A percentile compares a stretch with the other conserved stretches of the same genome.
These are phyloP conservation scores for Proctacanthus coquilletti DNA, from an alignment of 1,140 invertebrate genomes.

Conservation along the genomic window DNA sequence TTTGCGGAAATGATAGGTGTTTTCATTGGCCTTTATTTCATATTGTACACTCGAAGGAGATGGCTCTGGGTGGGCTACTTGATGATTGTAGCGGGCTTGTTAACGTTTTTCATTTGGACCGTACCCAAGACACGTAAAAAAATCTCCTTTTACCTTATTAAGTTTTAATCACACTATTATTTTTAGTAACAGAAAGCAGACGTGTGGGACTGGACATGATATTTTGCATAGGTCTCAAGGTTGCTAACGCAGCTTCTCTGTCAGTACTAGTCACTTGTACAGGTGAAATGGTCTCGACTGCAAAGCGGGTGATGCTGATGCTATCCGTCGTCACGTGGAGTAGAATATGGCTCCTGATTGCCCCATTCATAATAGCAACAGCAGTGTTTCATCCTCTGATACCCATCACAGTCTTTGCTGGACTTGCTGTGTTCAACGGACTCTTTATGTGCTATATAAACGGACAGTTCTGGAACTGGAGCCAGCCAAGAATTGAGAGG, in stretches of 20 bases:
- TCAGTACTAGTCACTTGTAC: slow-evolving; percentile 24
- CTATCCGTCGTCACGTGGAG: slow-evolving; percentile 22
- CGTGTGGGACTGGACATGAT: slow-evolving; percentile 19
- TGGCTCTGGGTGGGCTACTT: slow-evolving; percentile 24
- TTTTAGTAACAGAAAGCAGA: slow-evolving; percentile 8
- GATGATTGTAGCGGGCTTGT: slow-evolving; percentile 16
- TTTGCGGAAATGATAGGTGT: slow-evolving; percentile 28
- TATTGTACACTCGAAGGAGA: slow-evolving; percentile 21
- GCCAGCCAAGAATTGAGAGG: slow-evolving; percentile 14
- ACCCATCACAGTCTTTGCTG: slow-evolving; percentile 19
- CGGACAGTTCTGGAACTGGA: slow-evolving; percentile 21
- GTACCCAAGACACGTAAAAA: slow-evolving; percentile 16
- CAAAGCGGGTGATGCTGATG: slow-evolving; percentile 17
- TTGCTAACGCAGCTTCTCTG: slow-evolving; percentile 20
- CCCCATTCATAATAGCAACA: slow-evolving; percentile 16
- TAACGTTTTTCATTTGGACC: slow-evolving; percentile 20
- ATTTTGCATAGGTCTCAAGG: slow-evolving; percentile 21
- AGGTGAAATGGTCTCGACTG: slow-evolving; percentile 19
- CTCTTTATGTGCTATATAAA: slow-evolving; percentile 17
- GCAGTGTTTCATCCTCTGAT: slow-evolving; percentile 17
- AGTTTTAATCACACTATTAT: too few species aligned
- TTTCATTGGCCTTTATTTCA: slow-evolving; percentile 25
- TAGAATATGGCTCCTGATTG: slow-evolving; percentile 16
- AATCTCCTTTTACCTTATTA: not conserved
- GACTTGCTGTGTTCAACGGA: slow-evolving; percentile 17